Evolutionary conservation across 1,140 invertebrate genomes (phyloP).

Genomic region (Tribolium castaneum): DNA sequence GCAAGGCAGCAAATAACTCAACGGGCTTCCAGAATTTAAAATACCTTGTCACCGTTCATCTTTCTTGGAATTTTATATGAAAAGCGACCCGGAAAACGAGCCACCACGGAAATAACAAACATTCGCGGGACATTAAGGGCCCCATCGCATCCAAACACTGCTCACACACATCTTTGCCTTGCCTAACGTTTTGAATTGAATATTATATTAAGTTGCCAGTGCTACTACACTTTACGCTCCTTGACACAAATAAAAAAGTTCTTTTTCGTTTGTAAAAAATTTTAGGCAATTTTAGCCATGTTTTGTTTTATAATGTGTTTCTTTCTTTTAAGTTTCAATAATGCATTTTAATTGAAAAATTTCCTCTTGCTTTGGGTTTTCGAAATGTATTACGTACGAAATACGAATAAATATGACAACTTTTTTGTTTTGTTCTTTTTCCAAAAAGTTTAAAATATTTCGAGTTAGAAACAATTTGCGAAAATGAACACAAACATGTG

Average conservation of each 20-base stretch:
- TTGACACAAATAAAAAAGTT: background rate
- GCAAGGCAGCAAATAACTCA: constrained; percentile 43
- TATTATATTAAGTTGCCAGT: background rate
- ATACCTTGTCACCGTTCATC: constrained; percentile 45
- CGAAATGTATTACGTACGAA: too few relatives aligned
- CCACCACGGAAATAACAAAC: constrained; percentile 15
- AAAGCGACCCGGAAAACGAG: constrained; percentile 25
- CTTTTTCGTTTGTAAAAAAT: too few relatives aligned
- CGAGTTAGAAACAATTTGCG: too few relatives aligned
- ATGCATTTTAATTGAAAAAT: too few relatives aligned
- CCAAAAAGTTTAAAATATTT: too few relatives aligned
- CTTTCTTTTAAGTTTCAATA: too few relatives aligned
- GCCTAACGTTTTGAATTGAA: constrained; percentile 1
- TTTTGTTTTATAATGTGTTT: too few relatives aligned
- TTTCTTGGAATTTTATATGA: constrained; percentile 45
- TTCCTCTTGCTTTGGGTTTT: too few relatives aligned
- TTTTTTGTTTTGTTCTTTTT: too few relatives aligned
- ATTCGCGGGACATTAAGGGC: constrained; percentile 29
- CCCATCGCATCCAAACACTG: background rate
- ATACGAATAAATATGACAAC: too few relatives aligned
- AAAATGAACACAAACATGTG: too few relatives aligned
- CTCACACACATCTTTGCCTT: background rate
- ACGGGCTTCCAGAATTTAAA: constrained; percentile 40
- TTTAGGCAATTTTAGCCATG: too few relatives aligned
- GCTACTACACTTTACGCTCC: background rate